A percentile compares a stretch with the other conserved stretches of the same genome.
These are phyloP conservation scores for Alouatta palliata DNA, from an alignment of 2,113 vertebrate species.

Conservation along the genomic window DNA sequence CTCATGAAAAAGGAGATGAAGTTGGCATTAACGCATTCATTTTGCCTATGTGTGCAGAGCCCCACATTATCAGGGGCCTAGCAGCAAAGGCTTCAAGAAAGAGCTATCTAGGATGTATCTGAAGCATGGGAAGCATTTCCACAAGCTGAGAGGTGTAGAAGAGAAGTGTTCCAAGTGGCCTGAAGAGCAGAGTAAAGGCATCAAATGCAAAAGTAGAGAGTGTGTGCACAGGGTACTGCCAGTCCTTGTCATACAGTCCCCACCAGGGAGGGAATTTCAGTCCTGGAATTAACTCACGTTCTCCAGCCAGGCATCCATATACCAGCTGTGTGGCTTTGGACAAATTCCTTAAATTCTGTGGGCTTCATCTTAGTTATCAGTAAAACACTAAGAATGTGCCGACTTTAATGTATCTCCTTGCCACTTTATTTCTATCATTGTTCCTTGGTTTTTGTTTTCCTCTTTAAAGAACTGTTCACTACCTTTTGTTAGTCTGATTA, in stretches of 20 bases:
- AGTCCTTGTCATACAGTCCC: not conserved
- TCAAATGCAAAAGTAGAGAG: not conserved
- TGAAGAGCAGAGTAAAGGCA: not conserved
- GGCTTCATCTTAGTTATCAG: not conserved
- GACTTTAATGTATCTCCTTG: not conserved
- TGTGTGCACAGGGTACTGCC: not conserved
- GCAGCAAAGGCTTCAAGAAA: not conserved
- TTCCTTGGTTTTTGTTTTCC: not conserved
- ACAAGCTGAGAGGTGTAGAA: not conserved
- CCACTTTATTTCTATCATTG: not conserved
- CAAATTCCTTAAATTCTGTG: not conserved
- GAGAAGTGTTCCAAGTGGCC: not conserved
- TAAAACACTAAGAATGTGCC: not conserved
- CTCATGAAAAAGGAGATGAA: not conserved
- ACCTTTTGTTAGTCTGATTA: not conserved
- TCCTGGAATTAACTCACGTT: not conserved
- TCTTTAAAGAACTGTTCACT: slow-evolving; percentile 1
- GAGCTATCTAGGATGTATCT: not conserved
- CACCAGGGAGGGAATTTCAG: no score
- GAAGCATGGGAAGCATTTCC: not conserved
- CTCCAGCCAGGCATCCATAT: not conserved
- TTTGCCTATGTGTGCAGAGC: not conserved
- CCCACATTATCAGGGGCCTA: not conserved
- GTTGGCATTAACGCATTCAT: not conserved
- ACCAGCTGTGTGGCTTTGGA: not conserved